A percentile compares a stretch with the other conserved stretches of the same genome.
phyloP scores from a whole-genome alignment of 2,797 vertebrate genomes.

The Melanogrammus aeglefinus region DNA sequence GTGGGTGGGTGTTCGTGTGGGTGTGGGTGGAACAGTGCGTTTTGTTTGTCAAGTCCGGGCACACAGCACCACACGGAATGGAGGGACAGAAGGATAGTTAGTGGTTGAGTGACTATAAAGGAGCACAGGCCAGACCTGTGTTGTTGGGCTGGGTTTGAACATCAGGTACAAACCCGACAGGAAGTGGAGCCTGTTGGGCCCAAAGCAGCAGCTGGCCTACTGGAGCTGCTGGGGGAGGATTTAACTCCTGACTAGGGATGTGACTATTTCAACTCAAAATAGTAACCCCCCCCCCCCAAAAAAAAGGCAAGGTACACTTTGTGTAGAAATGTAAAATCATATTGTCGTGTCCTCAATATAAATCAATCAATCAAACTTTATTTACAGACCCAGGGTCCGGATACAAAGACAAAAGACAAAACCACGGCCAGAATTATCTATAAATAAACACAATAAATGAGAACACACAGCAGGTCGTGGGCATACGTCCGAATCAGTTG shows the following conservation, averaged over 20 bases:
- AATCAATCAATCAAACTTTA: too few species aligned
- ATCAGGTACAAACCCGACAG: background rate
- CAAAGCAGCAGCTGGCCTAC: background rate
- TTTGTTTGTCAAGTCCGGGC: too few species aligned
- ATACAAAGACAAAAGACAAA: too few species aligned
- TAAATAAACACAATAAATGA: too few species aligned
- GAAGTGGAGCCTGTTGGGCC: background rate
- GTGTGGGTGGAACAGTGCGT: background rate
- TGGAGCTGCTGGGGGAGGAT: background rate
- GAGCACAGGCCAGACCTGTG: conserved; percentile 40
- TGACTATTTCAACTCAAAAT: background rate
- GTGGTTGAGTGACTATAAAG: conserved; percentile 65
- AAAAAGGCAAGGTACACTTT: background rate
- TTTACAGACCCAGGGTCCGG: too few species aligned
- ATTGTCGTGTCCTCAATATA: background rate
- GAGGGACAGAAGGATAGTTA: conserved; percentile 66
- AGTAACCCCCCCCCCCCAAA: too few species aligned
- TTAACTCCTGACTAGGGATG: background rate
- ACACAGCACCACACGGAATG: conserved; percentile 23
- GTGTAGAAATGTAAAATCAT: background rate
- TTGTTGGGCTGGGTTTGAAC: background rate
- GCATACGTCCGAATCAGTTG: too few species aligned
- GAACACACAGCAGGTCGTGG: too few species aligned
- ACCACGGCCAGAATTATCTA: too few species aligned
- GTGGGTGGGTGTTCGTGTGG: background rate